A percentile compares a stretch with the other conserved stretches of the same genome.
phyloP scores from a whole-genome alignment of 2,797 vertebrate species.

The Clarias fuscus region DNA sequence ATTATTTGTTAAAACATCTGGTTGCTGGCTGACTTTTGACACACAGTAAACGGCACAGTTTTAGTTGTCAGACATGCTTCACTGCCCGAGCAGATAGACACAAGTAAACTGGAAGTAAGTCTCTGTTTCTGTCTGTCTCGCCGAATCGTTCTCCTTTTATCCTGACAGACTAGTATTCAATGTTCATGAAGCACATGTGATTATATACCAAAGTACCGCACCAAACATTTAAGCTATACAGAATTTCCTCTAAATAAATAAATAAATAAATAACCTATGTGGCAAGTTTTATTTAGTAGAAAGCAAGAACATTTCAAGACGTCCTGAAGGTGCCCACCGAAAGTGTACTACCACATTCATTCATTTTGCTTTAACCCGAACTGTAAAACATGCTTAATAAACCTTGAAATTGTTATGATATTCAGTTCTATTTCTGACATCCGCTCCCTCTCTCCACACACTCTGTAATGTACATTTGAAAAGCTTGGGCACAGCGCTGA shows the following conservation, averaged over 20 bases:
- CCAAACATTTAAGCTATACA: background rate
- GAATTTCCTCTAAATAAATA: background rate
- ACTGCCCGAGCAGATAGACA: constrained; percentile 51
- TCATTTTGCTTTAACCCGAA: background rate
- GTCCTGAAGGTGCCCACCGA: background rate
- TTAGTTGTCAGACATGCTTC: constrained; percentile 56
- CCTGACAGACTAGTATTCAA: constrained; percentile 27
- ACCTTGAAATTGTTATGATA: constrained; percentile 22
- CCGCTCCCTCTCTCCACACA: background rate
- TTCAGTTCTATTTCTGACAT: constrained; percentile 24
- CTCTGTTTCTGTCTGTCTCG: constrained; percentile 35
- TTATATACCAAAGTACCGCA: background rate
- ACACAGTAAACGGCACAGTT: constrained; percentile 38
- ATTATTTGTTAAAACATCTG: constrained; percentile 35
- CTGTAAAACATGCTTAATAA: constrained; percentile 5
- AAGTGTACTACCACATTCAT: background rate
- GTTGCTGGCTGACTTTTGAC: constrained; percentile 35
- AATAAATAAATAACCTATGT: background rate
- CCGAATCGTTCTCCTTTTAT: constrained; percentile 21
- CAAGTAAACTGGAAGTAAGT: constrained; percentile 50
- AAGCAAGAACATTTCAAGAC: constrained; percentile 11
- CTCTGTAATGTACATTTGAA: constrained; percentile 16
- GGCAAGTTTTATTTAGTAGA: too few relatives aligned
- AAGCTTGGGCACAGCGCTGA: constrained; percentile 23
- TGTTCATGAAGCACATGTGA: background rate